A percentile compares a stretch with the other conserved stretches of the same genome.
Conservation (phyloP, 2,797 vertebrate genomes). For the Borostomias antarcticus region DNA sequence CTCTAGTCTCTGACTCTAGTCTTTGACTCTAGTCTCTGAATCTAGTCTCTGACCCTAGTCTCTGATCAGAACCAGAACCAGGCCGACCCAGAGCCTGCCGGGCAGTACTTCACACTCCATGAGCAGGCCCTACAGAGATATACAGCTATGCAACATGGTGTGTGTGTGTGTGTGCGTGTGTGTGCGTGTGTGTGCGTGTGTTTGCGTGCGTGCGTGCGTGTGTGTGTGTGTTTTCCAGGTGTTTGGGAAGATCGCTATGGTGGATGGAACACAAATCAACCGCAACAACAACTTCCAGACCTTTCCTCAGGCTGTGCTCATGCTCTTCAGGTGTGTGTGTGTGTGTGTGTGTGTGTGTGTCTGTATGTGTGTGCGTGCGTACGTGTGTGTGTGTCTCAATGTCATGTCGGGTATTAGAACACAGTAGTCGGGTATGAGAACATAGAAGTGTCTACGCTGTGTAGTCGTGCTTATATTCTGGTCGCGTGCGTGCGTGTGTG, state of each 20-base stretch:
- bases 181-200: too few species aligned
- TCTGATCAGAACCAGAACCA: too few species aligned
- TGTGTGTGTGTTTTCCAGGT: conserved; percentile 74
- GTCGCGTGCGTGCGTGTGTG: too few species aligned
- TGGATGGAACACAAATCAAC: conserved; percentile 94
- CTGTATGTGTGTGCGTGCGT: background rate
- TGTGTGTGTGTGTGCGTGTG: too few species aligned
- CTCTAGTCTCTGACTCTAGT: too few species aligned
- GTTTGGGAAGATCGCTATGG: conserved; percentile 98
- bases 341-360: background rate
- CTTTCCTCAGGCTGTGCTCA: conserved; percentile 93
- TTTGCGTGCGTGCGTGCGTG: background rate
- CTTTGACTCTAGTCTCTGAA: too few species aligned
- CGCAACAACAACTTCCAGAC: conserved; percentile 99
- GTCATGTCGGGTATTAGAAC: background rate
- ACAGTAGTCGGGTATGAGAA: background rate
- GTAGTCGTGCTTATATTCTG: background rate
- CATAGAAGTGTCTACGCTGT: background rate
- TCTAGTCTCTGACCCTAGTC: too few species aligned
- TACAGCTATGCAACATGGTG: too few species aligned
- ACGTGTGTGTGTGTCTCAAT: background rate
- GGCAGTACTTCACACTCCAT: too few species aligned
- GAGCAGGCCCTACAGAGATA: too few species aligned
- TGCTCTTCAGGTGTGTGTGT: conserved; percentile 89
- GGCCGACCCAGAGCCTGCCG: too few species aligned